These are phyloP conservation scores for Dastarcus helophoroides DNA, from an alignment of 2,888 invertebrate genomes.

Conservation along the genomic window DNA sequence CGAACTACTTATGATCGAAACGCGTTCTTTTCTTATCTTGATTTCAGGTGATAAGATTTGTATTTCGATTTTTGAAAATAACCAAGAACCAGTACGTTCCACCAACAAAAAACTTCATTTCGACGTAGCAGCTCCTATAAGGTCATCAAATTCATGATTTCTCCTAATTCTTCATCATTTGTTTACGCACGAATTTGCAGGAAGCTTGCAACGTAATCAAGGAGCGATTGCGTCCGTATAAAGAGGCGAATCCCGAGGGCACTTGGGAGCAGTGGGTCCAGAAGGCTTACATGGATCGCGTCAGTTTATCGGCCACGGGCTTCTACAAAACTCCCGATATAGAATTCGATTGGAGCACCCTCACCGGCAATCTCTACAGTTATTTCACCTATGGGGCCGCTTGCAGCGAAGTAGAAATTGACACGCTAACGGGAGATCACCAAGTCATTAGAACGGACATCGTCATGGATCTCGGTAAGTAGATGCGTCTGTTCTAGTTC, in stretches of 20 bases:
- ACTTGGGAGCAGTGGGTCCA: slow-evolving; percentile 81
- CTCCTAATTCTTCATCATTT: not conserved
- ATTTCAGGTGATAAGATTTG: too few species aligned
- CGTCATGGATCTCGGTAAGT: slow-evolving; percentile 91
- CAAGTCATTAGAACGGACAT: slow-evolving; percentile 81
- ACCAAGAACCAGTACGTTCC: too few species aligned
- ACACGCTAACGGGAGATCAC: slow-evolving; percentile 90
- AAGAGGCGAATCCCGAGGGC: slow-evolving; percentile 60
- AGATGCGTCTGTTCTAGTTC: slow-evolving; percentile 7
- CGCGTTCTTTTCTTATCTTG: too few species aligned
- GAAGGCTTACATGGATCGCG: slow-evolving; percentile 63
- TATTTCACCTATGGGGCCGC: slow-evolving; percentile 84
- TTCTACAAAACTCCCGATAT: slow-evolving; percentile 68
- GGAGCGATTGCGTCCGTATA: slow-evolving; percentile 63
- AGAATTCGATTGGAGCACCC: slow-evolving; percentile 57
- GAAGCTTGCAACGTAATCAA: slow-evolving; percentile 68
- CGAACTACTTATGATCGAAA: too few species aligned
- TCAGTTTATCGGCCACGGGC: slow-evolving; percentile 73
- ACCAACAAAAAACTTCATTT: too few species aligned
- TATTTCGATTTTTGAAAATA: too few species aligned
- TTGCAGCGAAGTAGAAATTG: slow-evolving; percentile 82
- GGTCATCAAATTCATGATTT: too few species aligned
- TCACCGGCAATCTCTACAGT: slow-evolving; percentile 61
- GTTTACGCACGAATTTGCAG: slow-evolving; percentile 29
- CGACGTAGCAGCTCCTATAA: too few species aligned